Evolutionary conservation across 2,113 vertebrate genomes (phyloP), one percentile per base, ranked within the genome.

Genomic region (Romanogobio albipinnatus): DNA sequence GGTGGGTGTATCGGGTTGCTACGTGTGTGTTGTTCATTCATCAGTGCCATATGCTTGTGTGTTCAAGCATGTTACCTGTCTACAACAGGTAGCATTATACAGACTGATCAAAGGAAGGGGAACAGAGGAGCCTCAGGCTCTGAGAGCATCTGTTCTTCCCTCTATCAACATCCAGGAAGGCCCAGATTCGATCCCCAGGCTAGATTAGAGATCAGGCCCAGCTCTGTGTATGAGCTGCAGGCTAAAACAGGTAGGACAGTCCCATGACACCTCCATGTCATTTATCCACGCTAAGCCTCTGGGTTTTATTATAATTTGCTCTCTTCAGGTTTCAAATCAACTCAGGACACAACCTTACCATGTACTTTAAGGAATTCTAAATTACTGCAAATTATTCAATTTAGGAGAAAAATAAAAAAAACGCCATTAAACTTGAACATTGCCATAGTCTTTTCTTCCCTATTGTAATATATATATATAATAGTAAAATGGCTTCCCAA

Each of bases 131-230:
- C 76, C 59, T 62, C n/a, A 85, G 81, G 87, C 88, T 74, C 43
- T 39, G 56, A 51, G 64, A 89, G 76, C 84, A 87, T 81, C 82
- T 87, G 88, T 61, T 87, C 66, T 75, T 59, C 75, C 29, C 49
- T 15, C 81, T 79, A 39, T 84, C 61, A 76, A 73, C 73, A 83
- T 77, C 59, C 77, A 82, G 45, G 39, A 78, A 86, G 87, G 78
- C 85, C 82, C 76, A 56, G 13, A 61, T 68, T 86, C 15, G 36
- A 82, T 88, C 87, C 87, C 84, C 74, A 86, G 87, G 85, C 78
- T 82, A 88, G 79, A 82, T 86, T 88, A 82, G 59, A 86, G 85
- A 88, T 88, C 87, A 86, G 74, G 85, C 87, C 77, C 82, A 83
- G 74, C 61, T 88, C 68, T 24, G 59, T 71, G 77, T 73, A 45